Evolutionary conservation across 2,113 vertebrate genomes (phyloP).

Genomic region (Cervus canadensis): DNA sequence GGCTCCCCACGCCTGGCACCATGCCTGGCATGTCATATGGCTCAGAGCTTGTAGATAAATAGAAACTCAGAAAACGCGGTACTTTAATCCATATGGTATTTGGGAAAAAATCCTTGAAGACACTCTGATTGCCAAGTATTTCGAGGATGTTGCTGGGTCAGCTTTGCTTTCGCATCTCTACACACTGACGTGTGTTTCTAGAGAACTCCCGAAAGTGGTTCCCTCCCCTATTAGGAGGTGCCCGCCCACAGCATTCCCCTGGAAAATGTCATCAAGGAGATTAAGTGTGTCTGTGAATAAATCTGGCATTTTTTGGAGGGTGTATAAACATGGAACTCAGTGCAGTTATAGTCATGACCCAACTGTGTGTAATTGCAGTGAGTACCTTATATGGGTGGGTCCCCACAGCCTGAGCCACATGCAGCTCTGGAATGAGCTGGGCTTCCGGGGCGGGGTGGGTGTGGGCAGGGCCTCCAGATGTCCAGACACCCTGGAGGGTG

Average conservation of each 20-base stretch:
- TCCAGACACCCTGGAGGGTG: not conserved
- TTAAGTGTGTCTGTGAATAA: not conserved
- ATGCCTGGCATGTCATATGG: not conserved
- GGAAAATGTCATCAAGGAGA: not conserved
- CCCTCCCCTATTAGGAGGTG: not conserved
- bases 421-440: not conserved
- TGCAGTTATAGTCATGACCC: not conserved
- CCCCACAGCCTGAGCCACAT: not conserved
- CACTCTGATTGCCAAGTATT: not conserved
- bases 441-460: not conserved
- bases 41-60: not conserved
- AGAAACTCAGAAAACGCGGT: not conserved
- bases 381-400: not conserved
- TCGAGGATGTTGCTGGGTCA: not conserved
- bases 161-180: not conserved
- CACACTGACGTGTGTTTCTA: not conserved
- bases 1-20: not conserved
- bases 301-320: not conserved
- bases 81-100: not conserved
- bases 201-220: not conserved
- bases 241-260: not conserved
- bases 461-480: not conserved
- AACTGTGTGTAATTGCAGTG: not conserved
- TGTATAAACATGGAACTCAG: not conserved
- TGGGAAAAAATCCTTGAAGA: not conserved